A percentile compares a stretch with the other conserved stretches of the same genome.
These are phyloP conservation scores for Eueides isabella DNA, from an alignment of 1,140 invertebrate genomes.

Conservation along the genomic window DNA sequence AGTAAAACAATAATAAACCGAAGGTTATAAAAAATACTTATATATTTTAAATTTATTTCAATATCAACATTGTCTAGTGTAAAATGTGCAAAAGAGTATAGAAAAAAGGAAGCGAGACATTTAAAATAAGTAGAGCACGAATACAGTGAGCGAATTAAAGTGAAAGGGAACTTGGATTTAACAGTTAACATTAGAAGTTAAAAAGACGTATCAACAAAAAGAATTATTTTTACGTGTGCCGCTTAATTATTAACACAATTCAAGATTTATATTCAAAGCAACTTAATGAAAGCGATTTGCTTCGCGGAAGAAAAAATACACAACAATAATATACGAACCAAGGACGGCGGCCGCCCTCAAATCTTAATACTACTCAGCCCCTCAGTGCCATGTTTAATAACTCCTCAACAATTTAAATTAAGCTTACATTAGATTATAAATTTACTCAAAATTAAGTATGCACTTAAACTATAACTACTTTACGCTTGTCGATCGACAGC, in stretches of 20 bases:
- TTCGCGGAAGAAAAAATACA: conserved; percentile 44
- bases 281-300: conserved; percentile 19
- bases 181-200: conserved; percentile 19
- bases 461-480: conserved; percentile 53
- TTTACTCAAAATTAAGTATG: conserved; percentile 54
- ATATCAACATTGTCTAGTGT: not conserved
- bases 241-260: not conserved
- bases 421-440: conserved; percentile 54
- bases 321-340: conserved; percentile 60
- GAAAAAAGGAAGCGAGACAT: conserved; percentile 29
- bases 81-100: conserved; percentile 6
- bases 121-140: conserved; percentile 77
- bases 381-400: conserved; percentile 59
- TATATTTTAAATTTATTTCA: not conserved
- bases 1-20: not conserved
- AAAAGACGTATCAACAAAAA: conserved; percentile 19
- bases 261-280: not conserved
- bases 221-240: not conserved
- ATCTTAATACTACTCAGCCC: conserved; percentile 50
- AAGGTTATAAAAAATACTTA: not conserved
- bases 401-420: conserved; percentile 42
- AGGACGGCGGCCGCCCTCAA: conserved; percentile 52
- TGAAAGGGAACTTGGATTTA: conserved; percentile 66
- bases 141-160: conserved; percentile 74
- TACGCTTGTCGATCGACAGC: conserved; percentile 58